These are phyloP conservation scores for Rhagonycha lutea DNA, from an alignment of 2,888 invertebrate genomes.

Conservation along the genomic window DNA sequence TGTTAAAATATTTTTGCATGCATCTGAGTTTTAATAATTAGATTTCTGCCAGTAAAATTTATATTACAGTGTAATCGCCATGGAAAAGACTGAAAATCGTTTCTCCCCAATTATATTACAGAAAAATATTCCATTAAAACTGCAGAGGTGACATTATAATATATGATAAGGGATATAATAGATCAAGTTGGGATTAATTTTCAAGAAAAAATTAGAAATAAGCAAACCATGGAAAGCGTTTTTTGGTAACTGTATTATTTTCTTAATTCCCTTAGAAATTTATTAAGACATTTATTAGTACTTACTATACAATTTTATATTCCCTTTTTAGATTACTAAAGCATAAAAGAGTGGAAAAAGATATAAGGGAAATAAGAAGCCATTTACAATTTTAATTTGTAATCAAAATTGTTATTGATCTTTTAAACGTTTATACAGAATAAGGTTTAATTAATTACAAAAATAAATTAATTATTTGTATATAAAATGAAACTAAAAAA, in stretches of 20 bases:
- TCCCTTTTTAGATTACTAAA: slow-evolving; percentile 18
- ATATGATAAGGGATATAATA: not conserved
- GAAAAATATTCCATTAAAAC: not conserved
- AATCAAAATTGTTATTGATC: not conserved
- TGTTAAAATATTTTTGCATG: not conserved
- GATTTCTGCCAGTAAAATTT: not conserved
- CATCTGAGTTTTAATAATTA: not conserved
- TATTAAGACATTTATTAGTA: slow-evolving; percentile 22
- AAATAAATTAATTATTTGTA: not conserved
- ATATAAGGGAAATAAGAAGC: slow-evolving; percentile 14
- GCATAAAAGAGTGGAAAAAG: slow-evolving; percentile 9
- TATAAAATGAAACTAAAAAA: not conserved
- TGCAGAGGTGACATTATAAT: not conserved
- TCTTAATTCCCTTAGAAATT: slow-evolving; percentile 25
- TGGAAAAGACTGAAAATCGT: not conserved
- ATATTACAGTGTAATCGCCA: not conserved
- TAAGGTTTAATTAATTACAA: not conserved
- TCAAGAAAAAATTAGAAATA: not conserved
- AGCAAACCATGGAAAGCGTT: slow-evolving; percentile 1
- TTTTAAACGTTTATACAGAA: not conserved
- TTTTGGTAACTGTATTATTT: slow-evolving; percentile 16
- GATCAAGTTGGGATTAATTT: not conserved
- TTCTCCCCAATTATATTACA: not conserved
- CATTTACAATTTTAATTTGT: slow-evolving; percentile 9
- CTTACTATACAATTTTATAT: slow-evolving; percentile 25